These are phyloP conservation scores for Chirona hameri DNA, from an alignment of 2,888 invertebrate genomes.

Conservation along the genomic window DNA sequence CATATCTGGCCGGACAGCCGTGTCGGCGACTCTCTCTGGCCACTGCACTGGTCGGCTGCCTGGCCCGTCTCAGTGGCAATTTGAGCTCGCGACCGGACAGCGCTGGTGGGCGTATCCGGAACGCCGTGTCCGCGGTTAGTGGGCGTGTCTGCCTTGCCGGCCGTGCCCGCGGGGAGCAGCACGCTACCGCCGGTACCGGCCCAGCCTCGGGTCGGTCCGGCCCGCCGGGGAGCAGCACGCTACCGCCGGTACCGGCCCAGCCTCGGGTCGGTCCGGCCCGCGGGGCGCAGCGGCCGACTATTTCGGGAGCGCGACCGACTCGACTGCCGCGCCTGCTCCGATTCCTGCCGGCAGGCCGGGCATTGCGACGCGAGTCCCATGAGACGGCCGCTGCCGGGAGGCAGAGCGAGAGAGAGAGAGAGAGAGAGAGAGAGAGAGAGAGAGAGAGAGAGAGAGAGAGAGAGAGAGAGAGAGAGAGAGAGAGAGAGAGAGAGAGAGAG, in stretches of 20 bases:
- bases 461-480: conserved; percentile 1
- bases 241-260: background rate
- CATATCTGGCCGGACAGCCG: no score
- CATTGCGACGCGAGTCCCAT: background rate
- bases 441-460: conserved; percentile 1
- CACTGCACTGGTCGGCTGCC: no score
- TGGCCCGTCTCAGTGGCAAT: no score
- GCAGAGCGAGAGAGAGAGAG: background rate
- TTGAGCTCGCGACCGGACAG: no score
- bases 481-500: background rate
- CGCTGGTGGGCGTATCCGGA: no score
- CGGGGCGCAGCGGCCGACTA: background rate
- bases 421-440: conserved; percentile 1
- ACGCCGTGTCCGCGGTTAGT: no score
- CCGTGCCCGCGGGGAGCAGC: no score
- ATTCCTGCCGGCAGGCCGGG: background rate
- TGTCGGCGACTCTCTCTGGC: no score
- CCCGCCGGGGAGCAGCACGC: background rate
- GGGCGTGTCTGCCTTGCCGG: no score
- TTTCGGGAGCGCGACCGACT: background rate
- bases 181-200: background rate
- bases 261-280: background rate
- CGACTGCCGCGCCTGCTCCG: background rate
- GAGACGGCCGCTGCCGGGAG: background rate
- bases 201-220: background rate